These are phyloP conservation scores for Parasteatoda tepidariorum DNA, from an alignment of 1,140 invertebrate species.

Conservation along the genomic window DNA sequence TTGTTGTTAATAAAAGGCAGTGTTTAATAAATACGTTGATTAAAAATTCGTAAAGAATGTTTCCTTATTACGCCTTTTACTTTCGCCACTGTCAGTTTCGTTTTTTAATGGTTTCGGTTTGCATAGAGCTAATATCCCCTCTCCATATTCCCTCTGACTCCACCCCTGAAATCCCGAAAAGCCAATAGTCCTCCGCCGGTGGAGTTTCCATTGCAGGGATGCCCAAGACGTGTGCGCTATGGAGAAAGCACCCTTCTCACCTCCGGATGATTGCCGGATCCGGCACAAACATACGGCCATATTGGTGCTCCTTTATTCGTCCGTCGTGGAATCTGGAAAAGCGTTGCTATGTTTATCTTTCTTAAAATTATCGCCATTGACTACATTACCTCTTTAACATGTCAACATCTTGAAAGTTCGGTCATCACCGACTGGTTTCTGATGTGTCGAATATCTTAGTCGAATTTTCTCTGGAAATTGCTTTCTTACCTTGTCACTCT, in stretches of 20 bases:
- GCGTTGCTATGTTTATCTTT: not conserved
- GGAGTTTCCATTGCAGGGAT: slow-evolving; percentile 42
- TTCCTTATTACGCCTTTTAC: too few relatives aligned
- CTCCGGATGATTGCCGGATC: not conserved
- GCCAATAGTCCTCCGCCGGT: slow-evolving; percentile 11
- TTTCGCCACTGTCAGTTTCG: too few relatives aligned
- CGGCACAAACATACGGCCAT: slow-evolving; percentile 8
- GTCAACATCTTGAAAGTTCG: not conserved
- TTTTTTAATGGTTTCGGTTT: too few relatives aligned
- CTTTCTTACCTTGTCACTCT: not conserved
- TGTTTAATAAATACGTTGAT: too few relatives aligned
- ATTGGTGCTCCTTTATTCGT: not conserved
- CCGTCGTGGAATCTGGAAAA: not conserved
- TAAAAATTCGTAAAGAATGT: too few relatives aligned
- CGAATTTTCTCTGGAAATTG: not conserved
- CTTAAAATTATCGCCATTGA: not conserved
- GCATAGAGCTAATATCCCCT: not conserved
- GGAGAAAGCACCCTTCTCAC: not conserved
- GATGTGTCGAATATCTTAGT: not conserved
- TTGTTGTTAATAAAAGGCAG: too few relatives aligned
- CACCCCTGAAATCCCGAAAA: not conserved
- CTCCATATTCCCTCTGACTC: not conserved
- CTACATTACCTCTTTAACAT: too few relatives aligned
- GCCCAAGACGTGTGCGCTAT: slow-evolving; percentile 21
- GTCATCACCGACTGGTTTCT: not conserved